Conservation (phyloP, 2,888 invertebrate genomes). For the Notodonta dromedarius region DNA sequence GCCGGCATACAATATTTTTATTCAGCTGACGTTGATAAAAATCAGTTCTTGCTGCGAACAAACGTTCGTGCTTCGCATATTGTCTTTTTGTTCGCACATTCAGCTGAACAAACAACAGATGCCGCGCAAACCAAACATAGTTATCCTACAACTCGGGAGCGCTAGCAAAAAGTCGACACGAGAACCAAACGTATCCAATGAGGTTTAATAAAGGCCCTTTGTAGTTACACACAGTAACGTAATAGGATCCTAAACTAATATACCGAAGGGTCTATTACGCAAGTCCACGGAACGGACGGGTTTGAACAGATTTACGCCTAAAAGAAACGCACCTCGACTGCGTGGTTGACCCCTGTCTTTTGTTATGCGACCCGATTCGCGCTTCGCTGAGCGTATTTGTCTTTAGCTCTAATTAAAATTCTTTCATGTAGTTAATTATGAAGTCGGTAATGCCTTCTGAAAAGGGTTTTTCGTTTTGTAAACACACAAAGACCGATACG, state of each 20-base stretch:
- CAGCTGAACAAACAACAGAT: constrained; percentile 69
- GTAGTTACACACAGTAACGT: constrained; percentile 65
- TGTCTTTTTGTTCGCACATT: constrained; percentile 64
- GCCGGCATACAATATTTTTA: constrained; percentile 41
- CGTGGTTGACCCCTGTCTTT: constrained; percentile 63
- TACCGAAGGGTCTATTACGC: constrained; percentile 58
- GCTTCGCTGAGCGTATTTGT: constrained; percentile 56
- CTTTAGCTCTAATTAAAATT: constrained; percentile 64
- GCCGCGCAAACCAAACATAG: constrained; percentile 67
- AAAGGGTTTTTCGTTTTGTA: constrained; percentile 40
- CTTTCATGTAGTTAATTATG: constrained; percentile 57
- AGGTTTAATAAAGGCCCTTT: constrained; percentile 70
- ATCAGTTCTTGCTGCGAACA: constrained; percentile 59
- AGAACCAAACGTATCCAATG: constrained; percentile 50
- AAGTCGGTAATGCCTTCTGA: constrained; percentile 48
- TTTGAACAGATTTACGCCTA: constrained; percentile 70
- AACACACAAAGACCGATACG: neutral
- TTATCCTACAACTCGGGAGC: constrained; percentile 58
- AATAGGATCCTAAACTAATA: constrained; percentile 81
- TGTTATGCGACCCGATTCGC: constrained; percentile 61
- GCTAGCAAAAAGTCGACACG: constrained; percentile 54
- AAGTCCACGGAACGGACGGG: constrained; percentile 59
- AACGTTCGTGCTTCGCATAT: constrained; percentile 54
- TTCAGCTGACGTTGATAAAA: constrained; percentile 60
- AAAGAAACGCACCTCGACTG: constrained; percentile 58